phyloP scores from a whole-genome alignment of 92 coral and sea anemone genomes.

The Porites divaricata region DNA sequence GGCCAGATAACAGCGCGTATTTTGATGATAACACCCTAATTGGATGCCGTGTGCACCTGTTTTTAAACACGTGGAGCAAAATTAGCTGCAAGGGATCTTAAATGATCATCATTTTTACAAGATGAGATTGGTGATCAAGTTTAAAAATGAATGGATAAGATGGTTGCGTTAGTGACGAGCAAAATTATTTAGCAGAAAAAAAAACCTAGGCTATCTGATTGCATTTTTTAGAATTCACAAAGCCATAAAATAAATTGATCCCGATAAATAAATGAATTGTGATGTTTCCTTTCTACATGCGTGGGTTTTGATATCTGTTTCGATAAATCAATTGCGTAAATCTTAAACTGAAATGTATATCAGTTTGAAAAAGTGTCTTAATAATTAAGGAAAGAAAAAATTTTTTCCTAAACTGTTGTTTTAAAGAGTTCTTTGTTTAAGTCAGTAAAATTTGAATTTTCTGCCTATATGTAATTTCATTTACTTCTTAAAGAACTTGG shows the following conservation, averaged over 20 bases:
- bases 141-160: not conserved
- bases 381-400: no score
- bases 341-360: not conserved
- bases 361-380: no score
- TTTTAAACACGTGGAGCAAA: constrained; percentile 39
- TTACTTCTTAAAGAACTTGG: no score
- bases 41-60: constrained; percentile 28
- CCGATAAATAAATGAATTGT: not conserved
- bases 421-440: no score
- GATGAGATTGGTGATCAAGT: not conserved
- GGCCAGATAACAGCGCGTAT: constrained; percentile 27
- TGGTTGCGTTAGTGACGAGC: no score
- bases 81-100: constrained; percentile 3
- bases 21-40: constrained; percentile 9
- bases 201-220: not conserved
- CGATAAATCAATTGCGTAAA: constrained; percentile 13
- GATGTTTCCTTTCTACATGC: not conserved
- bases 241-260: not conserved
- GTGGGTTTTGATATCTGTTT: not conserved
- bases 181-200: not conserved
- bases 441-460: no score
- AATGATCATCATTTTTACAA: not conserved
- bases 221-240: not conserved
- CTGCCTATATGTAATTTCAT: no score
- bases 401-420: no score